A percentile compares a stretch with the other conserved stretches of the same genome.
phyloP scores from a whole-genome alignment of 2,888 invertebrate genomes.

The Trimorus sp. region DNA sequence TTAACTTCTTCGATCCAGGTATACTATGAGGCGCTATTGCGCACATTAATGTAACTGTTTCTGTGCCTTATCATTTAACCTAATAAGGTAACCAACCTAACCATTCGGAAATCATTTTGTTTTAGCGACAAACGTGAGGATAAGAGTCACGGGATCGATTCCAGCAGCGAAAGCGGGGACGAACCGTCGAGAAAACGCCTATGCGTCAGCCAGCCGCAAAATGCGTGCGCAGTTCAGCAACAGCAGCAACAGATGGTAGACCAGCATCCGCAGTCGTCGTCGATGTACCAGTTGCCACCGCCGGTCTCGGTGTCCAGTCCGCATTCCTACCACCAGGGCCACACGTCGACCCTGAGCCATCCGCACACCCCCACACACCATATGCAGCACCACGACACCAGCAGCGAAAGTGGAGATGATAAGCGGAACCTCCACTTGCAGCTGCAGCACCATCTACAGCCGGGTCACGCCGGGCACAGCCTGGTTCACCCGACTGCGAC shows the following conservation, averaged over 20 bases:
- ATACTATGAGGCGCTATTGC: no score
- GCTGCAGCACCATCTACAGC: constrained; percentile 78
- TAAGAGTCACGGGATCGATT: constrained; percentile 77
- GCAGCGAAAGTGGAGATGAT: constrained; percentile 77
- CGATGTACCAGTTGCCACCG: constrained; percentile 78
- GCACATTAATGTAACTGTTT: no score
- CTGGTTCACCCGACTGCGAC: constrained; percentile 79
- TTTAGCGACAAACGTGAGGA: constrained; percentile 79
- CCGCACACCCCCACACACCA: constrained; percentile 77
- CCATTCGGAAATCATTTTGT: constrained; percentile 28
- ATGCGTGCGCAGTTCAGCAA: constrained; percentile 67
- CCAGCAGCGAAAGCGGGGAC: constrained; percentile 80
- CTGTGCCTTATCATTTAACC: no score
- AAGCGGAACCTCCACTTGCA: constrained; percentile 80
- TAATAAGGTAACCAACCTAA: no score
- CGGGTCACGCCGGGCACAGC: constrained; percentile 72
- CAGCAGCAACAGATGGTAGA: constrained; percentile 69
- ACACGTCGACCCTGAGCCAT: constrained; percentile 75
- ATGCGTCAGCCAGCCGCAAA: constrained; percentile 52
- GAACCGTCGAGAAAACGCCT: constrained; percentile 69
- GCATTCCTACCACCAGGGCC: constrained; percentile 78
- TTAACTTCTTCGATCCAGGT: no score
- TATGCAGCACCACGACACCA: constrained; percentile 77
- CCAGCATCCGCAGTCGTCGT: constrained; percentile 75
- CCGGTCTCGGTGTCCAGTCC: constrained; percentile 79